Evolutionary conservation across 2,888 invertebrate species (phyloP).

Genomic region (Lacanobia oleracea): DNA sequence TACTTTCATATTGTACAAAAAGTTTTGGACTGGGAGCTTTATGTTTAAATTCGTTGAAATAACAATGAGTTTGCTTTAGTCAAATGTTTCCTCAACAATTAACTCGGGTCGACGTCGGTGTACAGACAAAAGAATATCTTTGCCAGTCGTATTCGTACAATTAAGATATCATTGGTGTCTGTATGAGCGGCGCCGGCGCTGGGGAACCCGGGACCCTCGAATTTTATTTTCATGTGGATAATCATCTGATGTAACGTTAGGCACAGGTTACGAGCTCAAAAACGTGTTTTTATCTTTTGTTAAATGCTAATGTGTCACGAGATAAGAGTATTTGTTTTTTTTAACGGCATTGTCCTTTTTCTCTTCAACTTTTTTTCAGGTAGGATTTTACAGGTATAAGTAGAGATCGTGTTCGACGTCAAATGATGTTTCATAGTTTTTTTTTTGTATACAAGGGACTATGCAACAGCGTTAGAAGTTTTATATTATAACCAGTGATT

Average conservation of each 20-base stretch:
- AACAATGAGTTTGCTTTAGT: constrained; percentile 25
- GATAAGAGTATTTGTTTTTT: constrained; percentile 12
- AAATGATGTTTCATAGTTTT: no score
- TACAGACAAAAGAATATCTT: constrained; percentile 36
- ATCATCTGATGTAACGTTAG: constrained; percentile 42
- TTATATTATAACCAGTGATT: neutral
- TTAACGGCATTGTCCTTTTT: neutral
- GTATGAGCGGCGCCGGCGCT: constrained; percentile 8
- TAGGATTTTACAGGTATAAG: neutral
- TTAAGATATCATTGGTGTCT: constrained; percentile 38
- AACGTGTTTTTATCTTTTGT: constrained; percentile 26
- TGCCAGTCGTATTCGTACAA: constrained; percentile 18
- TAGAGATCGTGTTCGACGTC: no score
- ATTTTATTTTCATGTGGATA: constrained; percentile 43
- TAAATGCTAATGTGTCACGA: constrained; percentile 25
- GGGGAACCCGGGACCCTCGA: constrained; percentile 29
- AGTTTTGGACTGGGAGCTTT: constrained; percentile 1
- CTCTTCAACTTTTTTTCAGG: neutral
- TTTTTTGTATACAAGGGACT: no score
- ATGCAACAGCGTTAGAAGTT: no score
- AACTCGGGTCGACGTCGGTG: neutral
- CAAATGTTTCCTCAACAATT: constrained; percentile 30
- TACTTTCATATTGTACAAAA: constrained; percentile 24
- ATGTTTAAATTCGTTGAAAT: constrained; percentile 32
- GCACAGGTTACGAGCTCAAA: constrained; percentile 37